phyloP scores from a whole-genome alignment of 2,888 invertebrate genomes.

The Eumacrocentrus americanus region DNA sequence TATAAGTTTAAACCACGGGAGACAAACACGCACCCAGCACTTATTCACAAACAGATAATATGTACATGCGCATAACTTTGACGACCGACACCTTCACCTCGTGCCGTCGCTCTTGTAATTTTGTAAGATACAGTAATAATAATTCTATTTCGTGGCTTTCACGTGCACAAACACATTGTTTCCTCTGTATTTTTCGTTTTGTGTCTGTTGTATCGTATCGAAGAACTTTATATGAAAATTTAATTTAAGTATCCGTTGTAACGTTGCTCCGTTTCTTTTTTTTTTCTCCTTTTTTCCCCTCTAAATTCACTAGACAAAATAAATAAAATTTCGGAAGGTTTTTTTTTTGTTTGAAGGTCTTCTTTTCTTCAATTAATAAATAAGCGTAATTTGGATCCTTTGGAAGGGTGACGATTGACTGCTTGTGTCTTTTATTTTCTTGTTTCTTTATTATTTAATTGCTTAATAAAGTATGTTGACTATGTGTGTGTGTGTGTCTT shows the following conservation, averaged over 20 bases:
- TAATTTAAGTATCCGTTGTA: constrained; percentile 2
- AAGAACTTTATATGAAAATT: not conserved
- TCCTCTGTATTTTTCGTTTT: constrained; percentile 17
- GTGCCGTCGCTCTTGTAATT: not conserved
- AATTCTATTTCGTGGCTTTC: constrained; percentile 25
- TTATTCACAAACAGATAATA: constrained; percentile 5
- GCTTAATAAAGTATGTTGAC: constrained; percentile 5
- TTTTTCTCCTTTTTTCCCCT: not conserved
- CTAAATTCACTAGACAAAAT: constrained; percentile 30
- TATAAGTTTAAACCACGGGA: constrained; percentile 12
- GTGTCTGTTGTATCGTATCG: not conserved
- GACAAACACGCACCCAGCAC: constrained; percentile 11
- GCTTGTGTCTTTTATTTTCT: constrained; percentile 4
- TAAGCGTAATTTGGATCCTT: constrained; percentile 43
- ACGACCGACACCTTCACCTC: constrained; percentile 6
- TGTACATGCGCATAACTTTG: constrained; percentile 12
- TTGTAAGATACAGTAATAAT: not conserved
- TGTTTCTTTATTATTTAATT: not conserved
- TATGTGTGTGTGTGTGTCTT: no score
- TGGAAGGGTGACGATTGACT: constrained; percentile 24
- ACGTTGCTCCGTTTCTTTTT: not conserved
- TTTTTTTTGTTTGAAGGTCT: constrained; percentile 2
- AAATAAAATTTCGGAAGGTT: constrained; percentile 26
- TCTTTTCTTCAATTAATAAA: constrained; percentile 36
- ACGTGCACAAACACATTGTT: constrained; percentile 35